Percentiles rank a stretch among this genome's conserved stretches.
Evolutionary conservation across 2,113 vertebrate genomes (phyloP).

Genomic region (Alouatta palliata): DNA sequence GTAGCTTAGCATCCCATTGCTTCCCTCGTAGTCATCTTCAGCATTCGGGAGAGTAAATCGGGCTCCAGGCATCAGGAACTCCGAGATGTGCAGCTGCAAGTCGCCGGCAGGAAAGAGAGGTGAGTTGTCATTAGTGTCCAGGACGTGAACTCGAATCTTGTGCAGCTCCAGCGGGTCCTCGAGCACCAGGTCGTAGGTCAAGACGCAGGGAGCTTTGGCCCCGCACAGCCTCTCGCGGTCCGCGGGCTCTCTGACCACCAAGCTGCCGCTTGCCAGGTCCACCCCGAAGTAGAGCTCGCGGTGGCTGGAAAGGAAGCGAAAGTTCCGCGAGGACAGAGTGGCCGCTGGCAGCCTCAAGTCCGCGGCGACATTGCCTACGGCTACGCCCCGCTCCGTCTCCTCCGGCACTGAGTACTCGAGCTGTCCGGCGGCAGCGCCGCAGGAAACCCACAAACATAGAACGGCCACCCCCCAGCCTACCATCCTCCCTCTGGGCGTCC

Average conservation of each 20-base stretch:
- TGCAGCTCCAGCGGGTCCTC: slow-evolving; percentile 85
- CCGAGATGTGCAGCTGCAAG: slow-evolving; percentile 81
- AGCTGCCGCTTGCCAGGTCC: slow-evolving; percentile 81
- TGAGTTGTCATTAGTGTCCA: slow-evolving; percentile 86
- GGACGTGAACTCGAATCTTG: slow-evolving; percentile 81
- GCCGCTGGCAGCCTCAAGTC: slow-evolving; percentile 83
- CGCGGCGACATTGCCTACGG: slow-evolving; percentile 81
- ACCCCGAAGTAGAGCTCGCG: slow-evolving; percentile 84
- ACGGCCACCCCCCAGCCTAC: slow-evolving; percentile 72
- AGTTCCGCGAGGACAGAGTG: slow-evolving; percentile 82
- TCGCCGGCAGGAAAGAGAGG: slow-evolving; percentile 82
- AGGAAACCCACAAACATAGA: slow-evolving; percentile 80
- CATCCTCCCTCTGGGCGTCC: slow-evolving; percentile 80
- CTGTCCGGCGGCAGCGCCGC: slow-evolving; percentile 68
- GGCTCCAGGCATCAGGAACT: slow-evolving; percentile 82
- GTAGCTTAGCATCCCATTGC: slow-evolving; percentile 82
- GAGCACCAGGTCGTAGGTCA: slow-evolving; percentile 85
- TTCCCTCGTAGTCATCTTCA: slow-evolving; percentile 84
- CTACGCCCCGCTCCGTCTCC: slow-evolving; percentile 80
- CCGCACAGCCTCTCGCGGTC: slow-evolving; percentile 84
- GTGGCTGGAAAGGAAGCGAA: slow-evolving; percentile 82
- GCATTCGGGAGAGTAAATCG: slow-evolving; percentile 83
- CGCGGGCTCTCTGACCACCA: slow-evolving; percentile 82
- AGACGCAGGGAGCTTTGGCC: slow-evolving; percentile 77
- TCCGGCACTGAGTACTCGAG: slow-evolving; percentile 83